Conservation (phyloP, 53 echinoderm and acorn worm species). For the Antedon mediterranea region DNA sequence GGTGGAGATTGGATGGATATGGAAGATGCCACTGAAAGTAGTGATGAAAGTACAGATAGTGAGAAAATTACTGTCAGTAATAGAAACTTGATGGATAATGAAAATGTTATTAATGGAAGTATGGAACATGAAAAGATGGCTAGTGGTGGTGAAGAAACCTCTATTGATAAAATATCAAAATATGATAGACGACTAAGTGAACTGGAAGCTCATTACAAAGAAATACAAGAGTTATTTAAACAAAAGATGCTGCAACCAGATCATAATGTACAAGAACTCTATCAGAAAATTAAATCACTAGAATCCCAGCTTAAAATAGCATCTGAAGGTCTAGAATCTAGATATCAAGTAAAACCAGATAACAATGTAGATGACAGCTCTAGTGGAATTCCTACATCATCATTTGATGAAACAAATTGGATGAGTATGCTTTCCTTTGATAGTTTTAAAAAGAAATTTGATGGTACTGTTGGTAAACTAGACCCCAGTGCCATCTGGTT, state of each 20-base stretch:
- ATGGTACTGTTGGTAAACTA: not conserved
- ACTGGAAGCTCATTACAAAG: not conserved
- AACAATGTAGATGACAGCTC: not conserved
- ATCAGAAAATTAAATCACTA: not conserved
- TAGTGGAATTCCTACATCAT: not conserved
- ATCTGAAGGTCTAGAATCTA: not conserved
- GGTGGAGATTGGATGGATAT: too few species aligned
- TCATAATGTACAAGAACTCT: not conserved
- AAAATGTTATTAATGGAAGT: not conserved
- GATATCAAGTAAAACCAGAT: too few species aligned
- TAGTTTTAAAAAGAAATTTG: not conserved
- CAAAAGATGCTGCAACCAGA: not conserved
- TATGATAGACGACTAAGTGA: not conserved
- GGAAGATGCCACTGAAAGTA: not conserved
- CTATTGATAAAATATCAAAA: not conserved
- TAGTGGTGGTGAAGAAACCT: too few species aligned
- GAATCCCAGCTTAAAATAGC: not conserved
- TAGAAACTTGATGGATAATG: not conserved
- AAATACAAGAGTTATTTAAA: not conserved
- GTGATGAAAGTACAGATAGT: not conserved
- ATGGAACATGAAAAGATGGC: not conserved
- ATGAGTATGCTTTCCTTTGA: not conserved
- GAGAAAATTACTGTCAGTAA: not conserved
- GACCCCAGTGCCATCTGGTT: not conserved
- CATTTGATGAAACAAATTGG: not conserved